Evolutionary conservation across 2,113 vertebrate genomes (phyloP).

Genomic region (Cavia aperea): DNA sequence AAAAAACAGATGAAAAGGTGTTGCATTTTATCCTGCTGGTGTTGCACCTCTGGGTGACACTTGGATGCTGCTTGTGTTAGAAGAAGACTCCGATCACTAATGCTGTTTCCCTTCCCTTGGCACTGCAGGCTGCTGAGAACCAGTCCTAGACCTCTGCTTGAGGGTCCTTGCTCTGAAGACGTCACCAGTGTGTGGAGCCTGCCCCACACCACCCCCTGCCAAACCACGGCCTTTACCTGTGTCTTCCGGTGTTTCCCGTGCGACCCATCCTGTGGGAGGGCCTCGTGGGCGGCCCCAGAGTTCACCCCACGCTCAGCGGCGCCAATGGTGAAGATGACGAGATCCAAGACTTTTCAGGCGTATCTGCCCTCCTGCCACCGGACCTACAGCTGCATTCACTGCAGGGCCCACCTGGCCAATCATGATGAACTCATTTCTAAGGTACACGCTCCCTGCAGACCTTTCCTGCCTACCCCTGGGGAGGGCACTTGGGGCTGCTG

Average conservation of each 20-base stretch:
- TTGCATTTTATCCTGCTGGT: background rate
- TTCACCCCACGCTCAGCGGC: constrained; percentile 79
- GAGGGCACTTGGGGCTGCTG: background rate
- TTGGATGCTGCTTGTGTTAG: background rate
- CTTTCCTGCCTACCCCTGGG: background rate
- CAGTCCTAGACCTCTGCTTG: background rate
- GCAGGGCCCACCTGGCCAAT: constrained; percentile 97
- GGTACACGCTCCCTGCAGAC: constrained; percentile 74
- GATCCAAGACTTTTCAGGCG: constrained; percentile 99
- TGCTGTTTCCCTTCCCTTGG: constrained; percentile 26
- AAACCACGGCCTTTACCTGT: constrained; percentile 99
- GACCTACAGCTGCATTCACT: constrained; percentile 99
- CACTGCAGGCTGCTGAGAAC: constrained; percentile 56
- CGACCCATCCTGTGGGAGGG: constrained; percentile 96
- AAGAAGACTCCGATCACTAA: background rate
- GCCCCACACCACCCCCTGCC: constrained; percentile 84
- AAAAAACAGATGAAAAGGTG: background rate
- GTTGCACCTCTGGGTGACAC: background rate
- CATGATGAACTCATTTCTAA: constrained; percentile 99
- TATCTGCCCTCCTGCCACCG: constrained; percentile 97
- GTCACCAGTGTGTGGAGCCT: constrained; percentile 86
- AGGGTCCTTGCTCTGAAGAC: constrained; percentile 68
- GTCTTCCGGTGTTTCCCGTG: constrained; percentile 99
- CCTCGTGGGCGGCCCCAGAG: constrained; percentile 94
- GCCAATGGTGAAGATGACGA: constrained; percentile 99